Base-by-base conservation (phyloP, 92 coral and sea anemone species). In the Zoanthus solanderi region DNA sequence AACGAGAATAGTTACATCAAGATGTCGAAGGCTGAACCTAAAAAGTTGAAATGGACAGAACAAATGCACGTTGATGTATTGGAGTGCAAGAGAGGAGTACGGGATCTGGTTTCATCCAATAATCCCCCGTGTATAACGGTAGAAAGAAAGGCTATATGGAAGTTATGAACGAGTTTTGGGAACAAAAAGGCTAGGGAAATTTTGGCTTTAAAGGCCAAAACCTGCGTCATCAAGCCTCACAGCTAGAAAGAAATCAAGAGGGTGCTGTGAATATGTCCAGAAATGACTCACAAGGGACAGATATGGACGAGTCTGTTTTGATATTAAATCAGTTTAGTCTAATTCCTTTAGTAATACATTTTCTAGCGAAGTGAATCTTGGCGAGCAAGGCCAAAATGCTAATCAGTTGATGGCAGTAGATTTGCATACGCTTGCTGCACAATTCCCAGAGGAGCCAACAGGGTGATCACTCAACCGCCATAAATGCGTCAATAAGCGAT, bases 331-430 rank as follows among this genome's bases (percentile, higher is more conserved):
- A 63, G 71, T 63, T 63, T 63, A 63, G 71, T 63, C 71, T 63
- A 63, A 63, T 63, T 63, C 71, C 16, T 63, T 63, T 63, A 63
- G 71, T 63, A 63, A 63, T 63, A 63, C 71, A 13, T 63, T 63
- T 63, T 63, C 71, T n/a, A 63, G 71, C 71, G 71, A 63, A 63
- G 71, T n/a, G 71, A 63, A 63, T 63, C 29, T 63, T 63, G 8
- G 71, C 16, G 71, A 63, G 71, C 71, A 63, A 63, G 71, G 71
- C 71, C 71, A 63, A 63, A 63, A 63, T 63, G 71, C 71, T 63
- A 63, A 63, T 63, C 15, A 63, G 16, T 63, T 63, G 71, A 63
- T 14, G 16, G 16, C 71, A 14, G 71, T 23, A 23, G 23, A 23
- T 23, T 23, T 23, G 23, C 23, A 23, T 23, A 23, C 23, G 23